Percentiles rank a stretch among this genome's conserved stretches.
These are phyloP conservation scores for Drosophila prostipennis DNA, from an alignment of 2,888 invertebrate species.

Conservation along the genomic window DNA sequence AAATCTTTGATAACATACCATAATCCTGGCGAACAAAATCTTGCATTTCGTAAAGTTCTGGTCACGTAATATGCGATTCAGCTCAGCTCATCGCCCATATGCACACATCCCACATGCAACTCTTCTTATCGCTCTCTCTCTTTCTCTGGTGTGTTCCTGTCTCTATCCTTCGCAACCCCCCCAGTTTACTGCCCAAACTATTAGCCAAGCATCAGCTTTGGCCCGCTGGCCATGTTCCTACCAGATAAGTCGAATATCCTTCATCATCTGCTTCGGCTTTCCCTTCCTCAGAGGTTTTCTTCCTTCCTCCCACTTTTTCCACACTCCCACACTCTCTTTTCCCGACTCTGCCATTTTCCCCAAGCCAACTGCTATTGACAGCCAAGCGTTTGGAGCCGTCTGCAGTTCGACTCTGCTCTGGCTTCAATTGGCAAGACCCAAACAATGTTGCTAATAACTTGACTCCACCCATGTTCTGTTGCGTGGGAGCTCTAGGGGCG, in stretches of 20 bases:
- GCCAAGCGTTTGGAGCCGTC: constrained; percentile 30
- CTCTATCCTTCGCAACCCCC: constrained; percentile 40
- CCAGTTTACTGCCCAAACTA: constrained; percentile 36
- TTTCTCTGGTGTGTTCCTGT: constrained; percentile 35
- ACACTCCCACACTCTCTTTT: not conserved
- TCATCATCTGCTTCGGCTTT: constrained; percentile 32
- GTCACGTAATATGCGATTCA: constrained; percentile 16
- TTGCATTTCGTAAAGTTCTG: not conserved
- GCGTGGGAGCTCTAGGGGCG: constrained; percentile 16
- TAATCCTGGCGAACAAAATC: not conserved
- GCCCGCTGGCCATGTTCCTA: constrained; percentile 64
- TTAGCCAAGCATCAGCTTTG: constrained; percentile 46
- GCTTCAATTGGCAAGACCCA: constrained; percentile 52
- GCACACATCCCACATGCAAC: constrained; percentile 11
- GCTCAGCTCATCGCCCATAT: constrained; percentile 17
- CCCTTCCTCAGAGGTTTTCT: constrained; percentile 8
- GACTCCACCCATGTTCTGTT: constrained; percentile 8
- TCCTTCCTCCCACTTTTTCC: not conserved
- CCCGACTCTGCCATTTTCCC: not conserved
- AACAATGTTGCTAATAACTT: constrained; percentile 73
- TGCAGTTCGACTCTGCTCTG: constrained; percentile 15
- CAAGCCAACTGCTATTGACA: constrained; percentile 57
- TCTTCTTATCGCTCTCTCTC: constrained; percentile 24
- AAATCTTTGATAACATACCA: constrained; percentile 1
- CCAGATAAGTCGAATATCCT: constrained; percentile 68